A percentile compares a stretch with the other conserved stretches of the same genome.
phyloP scores from a whole-genome alignment of 2,113 vertebrate species.

The Triplophysa siluroides region DNA sequence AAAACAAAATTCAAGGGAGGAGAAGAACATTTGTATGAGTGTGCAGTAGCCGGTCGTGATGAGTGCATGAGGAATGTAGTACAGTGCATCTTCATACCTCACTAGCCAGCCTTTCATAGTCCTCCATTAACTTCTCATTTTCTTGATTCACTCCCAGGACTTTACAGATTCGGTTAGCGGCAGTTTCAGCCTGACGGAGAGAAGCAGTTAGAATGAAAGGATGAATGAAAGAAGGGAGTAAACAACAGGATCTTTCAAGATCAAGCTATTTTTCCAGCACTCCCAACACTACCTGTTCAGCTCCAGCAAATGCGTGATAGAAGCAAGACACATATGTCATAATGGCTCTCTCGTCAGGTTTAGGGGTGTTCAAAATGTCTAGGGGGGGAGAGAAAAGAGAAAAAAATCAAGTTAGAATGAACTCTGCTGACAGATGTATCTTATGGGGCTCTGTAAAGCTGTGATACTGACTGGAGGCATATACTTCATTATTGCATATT shows the following conservation, averaged over 20 bases:
- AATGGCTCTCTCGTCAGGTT: conserved; percentile 97
- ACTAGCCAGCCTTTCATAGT: conserved; percentile 96
- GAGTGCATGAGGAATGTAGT: background rate
- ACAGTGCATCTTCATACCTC: conserved; percentile 78
- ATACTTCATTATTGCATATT: conserved; percentile 62
- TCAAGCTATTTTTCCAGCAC: background rate
- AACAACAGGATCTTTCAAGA: background rate
- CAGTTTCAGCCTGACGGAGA: conserved; percentile 88
- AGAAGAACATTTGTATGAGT: background rate
- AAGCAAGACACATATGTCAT: conserved; percentile 99
- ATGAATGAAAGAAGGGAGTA: background rate
- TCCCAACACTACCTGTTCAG: conserved; percentile 87
- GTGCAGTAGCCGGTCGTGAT: background rate
- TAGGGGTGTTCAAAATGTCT: conserved; percentile 99
- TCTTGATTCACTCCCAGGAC: conserved; percentile 98
- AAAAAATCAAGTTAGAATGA: background rate
- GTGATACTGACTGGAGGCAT: conserved; percentile 73
- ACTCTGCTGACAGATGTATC: conserved; percentile 45
- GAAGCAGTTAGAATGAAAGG: background rate
- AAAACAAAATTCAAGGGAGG: background rate
- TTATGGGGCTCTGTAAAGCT: conserved; percentile 74
- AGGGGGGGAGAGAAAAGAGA: conserved; percentile 29
- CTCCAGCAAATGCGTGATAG: conserved; percentile 98
- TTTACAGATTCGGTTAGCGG: conserved; percentile 98
- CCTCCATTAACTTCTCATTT: conserved; percentile 98